Conservation (phyloP, 1,140 invertebrate species). For the Magallana angulata region DNA sequence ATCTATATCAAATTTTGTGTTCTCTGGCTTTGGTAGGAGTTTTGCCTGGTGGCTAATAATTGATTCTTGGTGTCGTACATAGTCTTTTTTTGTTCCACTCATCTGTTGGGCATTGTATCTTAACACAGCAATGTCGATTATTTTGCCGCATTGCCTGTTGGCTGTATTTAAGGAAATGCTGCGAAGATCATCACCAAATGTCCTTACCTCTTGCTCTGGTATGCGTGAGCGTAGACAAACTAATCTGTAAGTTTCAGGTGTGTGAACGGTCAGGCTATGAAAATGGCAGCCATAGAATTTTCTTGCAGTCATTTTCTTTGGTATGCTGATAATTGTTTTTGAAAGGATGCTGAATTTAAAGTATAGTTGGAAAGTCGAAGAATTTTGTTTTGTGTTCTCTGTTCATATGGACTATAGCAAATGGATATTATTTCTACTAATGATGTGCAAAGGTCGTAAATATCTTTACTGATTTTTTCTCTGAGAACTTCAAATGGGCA, state of each 20-base stretch:
- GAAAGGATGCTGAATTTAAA: conserved; percentile 31
- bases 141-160: background rate
- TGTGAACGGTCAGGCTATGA: conserved; percentile 29
- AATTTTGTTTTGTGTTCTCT: conserved; percentile 8
- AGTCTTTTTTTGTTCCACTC: background rate
- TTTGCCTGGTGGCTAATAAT: conserved; percentile 18
- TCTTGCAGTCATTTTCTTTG: conserved; percentile 42
- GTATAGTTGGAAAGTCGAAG: conserved; percentile 34
- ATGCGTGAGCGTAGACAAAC: conserved; percentile 30
- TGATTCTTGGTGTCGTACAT: background rate
- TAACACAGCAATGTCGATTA: conserved; percentile 40
- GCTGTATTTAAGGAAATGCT: background rate
- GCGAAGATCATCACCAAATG: conserved; percentile 36
- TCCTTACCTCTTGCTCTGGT: conserved; percentile 41
- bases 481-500: background rate
- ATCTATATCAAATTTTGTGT: conserved; percentile 1
- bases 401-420: conserved; percentile 28
- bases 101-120: conserved; percentile 16
- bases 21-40: background rate
- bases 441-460: conserved; percentile 5
- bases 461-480: conserved; percentile 29
- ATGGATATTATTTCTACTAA: conserved; percentile 18
- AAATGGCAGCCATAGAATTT: conserved; percentile 49
- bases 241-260: conserved; percentile 15
- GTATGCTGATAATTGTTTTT: conserved; percentile 17